Evolutionary conservation across 2,888 invertebrate genomes (phyloP).

Genomic region (Agrotis puta): DNA sequence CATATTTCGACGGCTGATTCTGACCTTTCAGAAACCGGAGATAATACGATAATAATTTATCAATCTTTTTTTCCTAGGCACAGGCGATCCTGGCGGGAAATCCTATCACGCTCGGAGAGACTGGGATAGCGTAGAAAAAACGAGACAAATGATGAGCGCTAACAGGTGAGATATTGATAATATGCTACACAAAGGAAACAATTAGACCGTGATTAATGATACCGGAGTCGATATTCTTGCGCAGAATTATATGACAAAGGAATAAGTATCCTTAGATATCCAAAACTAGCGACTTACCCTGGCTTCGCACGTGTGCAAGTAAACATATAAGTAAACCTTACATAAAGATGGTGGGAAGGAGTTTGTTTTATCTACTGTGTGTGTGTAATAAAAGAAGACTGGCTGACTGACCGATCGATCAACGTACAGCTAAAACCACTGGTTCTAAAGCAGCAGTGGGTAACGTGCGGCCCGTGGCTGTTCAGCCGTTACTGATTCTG

Average conservation of each 20-base stretch:
- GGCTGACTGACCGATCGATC: too few species aligned
- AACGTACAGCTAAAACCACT: too few species aligned
- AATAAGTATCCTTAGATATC: constrained; percentile 21
- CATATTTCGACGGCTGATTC: neutral
- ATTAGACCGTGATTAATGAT: constrained; percentile 50
- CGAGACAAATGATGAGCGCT: constrained; percentile 93
- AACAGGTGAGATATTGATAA: constrained; percentile 78
- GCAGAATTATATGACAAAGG: constrained; percentile 22
- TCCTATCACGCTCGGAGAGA: constrained; percentile 90
- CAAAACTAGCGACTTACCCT: too few species aligned
- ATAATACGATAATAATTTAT: constrained; percentile 1
- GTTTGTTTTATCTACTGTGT: too few species aligned
- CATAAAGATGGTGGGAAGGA: too few species aligned
- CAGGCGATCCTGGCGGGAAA: constrained; percentile 86
- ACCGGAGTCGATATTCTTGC: constrained; percentile 38
- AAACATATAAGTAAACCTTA: too few species aligned
- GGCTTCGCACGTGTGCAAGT: too few species aligned
- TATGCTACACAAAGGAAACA: constrained; percentile 46
- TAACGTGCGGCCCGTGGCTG: too few species aligned
- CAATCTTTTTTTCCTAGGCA: constrained; percentile 65
- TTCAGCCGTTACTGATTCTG: too few species aligned
- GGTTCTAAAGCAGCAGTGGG: too few species aligned
- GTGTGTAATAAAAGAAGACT: too few species aligned
- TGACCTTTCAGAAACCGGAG: neutral
- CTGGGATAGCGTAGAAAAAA: constrained; percentile 96